Conservation (phyloP, 2,113 vertebrate species). For the Nansenia antarctica region DNA sequence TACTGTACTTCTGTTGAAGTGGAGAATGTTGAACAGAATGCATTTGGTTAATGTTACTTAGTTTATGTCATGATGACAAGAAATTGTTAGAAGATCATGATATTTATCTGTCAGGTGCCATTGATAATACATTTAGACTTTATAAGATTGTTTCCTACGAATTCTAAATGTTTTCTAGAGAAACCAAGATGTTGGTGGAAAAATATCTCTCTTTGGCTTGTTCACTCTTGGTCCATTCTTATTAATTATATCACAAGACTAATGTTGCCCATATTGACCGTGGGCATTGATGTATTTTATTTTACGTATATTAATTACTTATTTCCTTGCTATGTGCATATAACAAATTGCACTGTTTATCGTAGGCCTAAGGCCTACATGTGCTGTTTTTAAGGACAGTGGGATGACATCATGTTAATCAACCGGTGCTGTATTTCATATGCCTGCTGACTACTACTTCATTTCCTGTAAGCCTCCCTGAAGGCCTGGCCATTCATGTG, state of each 20-base stretch:
- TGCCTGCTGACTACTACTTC: neutral
- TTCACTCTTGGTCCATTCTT: neutral
- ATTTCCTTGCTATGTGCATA: neutral
- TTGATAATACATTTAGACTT: no score
- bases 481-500: conserved; percentile 2
- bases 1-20: no score
- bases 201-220: conserved; percentile 2
- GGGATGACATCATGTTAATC: neutral
- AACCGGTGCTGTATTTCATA: neutral
- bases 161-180: no score
- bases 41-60: no score
- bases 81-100: no score
- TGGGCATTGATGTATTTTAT: neutral
- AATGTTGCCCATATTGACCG: neutral
- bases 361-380: neutral
- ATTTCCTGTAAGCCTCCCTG: neutral
- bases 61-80: no score
- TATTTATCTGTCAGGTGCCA: no score
- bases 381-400: neutral
- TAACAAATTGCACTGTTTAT: neutral
- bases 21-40: no score
- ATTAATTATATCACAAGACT: neutral
- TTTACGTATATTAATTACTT: no score
- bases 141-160: no score
- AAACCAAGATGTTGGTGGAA: no score